Base-by-base conservation (phyloP, 2,888 invertebrate species). In the Thymelicus sylvestris region DNA sequence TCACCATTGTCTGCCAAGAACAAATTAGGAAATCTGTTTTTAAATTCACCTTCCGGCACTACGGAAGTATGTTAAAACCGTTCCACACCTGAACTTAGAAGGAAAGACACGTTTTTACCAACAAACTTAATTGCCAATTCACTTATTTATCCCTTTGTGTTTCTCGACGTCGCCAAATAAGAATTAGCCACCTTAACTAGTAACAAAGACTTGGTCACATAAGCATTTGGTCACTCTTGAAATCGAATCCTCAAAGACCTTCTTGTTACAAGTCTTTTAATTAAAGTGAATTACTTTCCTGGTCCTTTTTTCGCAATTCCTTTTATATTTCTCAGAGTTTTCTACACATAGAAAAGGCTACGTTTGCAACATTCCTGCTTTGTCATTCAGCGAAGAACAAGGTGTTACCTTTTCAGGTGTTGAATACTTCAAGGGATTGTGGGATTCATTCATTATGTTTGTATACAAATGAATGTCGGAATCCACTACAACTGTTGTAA, bases 241-340 rank as follows among this genome's bases (percentile, higher is more conserved):
- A 55, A 24, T 55, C 55, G 55, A 52, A 55, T 55, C 55, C 55
- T 24, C 55, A 55, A 55, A 59, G 59, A n/a, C 59, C 39, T 7
- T 59, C 15, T n/a, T 59, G 13, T n/a, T 44, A 10, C 44, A 10
- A 38, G 59, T 59, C 57, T 59, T 55, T 24, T 55, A 59, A 59
- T 59, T 59, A 59, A 38, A 59, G n/a, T 59, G 39, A 59, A 59
- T 59, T 39, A 39, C 59, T 13, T 59, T 59, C n/a, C 59, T 59
- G 7, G 59, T 59, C 59, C 55, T 55, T 59, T 39, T 59, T 39
- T 39, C 50, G 44, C 44, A 44, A 44, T 44, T 57, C 31, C 31
- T 57, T 31, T 57, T 31, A 13, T 57, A 57, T 57, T 57, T 57
- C 31, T 31, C 7, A 12, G 57, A 13, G 57, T 31, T 57, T 24